Percentiles rank a stretch among this genome's conserved stretches.
These are phyloP conservation scores for Gortyna flavago DNA, from an alignment of 2,888 invertebrate species.

Conservation along the genomic window DNA sequence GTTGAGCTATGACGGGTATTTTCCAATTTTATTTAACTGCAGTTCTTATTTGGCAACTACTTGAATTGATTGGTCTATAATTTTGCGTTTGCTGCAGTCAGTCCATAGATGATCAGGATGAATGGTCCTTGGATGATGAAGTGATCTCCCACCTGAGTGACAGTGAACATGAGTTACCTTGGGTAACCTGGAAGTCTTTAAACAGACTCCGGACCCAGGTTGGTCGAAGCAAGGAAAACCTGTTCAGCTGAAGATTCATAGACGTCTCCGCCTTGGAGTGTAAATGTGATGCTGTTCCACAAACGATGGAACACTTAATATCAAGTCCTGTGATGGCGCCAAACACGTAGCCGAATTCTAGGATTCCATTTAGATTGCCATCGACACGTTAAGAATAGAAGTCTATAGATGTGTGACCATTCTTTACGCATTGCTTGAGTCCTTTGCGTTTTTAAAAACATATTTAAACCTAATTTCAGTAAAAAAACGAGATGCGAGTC, in stretches of 20 bases:
- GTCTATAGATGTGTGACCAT: background rate
- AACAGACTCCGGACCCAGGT: background rate
- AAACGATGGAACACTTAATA: background rate
- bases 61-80: background rate
- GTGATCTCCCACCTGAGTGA: too few species aligned
- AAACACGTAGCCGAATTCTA: too few species aligned
- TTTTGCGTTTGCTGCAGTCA: background rate
- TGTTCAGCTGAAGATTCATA: background rate
- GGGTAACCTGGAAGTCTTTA: background rate
- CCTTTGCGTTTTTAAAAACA: background rate
- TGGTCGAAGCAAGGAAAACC: background rate
- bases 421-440: background rate
- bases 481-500: background rate
- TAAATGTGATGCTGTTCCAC: background rate
- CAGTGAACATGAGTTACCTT: background rate
- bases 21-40: background rate
- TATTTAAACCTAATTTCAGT: background rate
- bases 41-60: constrained; percentile 15
- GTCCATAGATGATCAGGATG: background rate
- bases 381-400: background rate
- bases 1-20: constrained; percentile 7
- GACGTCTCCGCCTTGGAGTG: background rate
- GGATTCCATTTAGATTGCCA: background rate
- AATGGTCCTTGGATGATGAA: background rate
- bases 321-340: background rate